Base-by-base conservation (phyloP, 2,113 vertebrate genomes). In the Hemichromis elongatus region DNA sequence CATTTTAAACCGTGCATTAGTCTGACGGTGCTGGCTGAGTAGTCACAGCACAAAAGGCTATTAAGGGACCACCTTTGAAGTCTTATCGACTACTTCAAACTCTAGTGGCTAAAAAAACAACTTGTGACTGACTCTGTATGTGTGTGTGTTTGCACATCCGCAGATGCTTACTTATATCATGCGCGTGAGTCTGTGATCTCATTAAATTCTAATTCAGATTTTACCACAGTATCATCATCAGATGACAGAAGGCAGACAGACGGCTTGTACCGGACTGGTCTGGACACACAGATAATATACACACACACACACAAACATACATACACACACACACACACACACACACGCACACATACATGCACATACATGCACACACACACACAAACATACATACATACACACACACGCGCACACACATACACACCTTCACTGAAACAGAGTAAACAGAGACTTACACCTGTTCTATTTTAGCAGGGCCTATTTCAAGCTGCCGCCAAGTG, bases 381-480 rank as follows among this genome's bases (percentile, higher is more conserved):
- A 63, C 45, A 33, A n/a, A n/a, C n/a, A n/a, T n/a, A n/a, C n/a
- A n/a, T n/a, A n/a, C 42, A 63, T 11, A 42, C 56, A 54, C 40
- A 77, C 21, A 80, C 53, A 63, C 45, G 26, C 42, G n/a, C n/a
- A n/a, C n/a, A n/a, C n/a, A n/a, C n/a, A n/a, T n/a, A 8, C 54
- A 73, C 80, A 88, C 81, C 86, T 92, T 79, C 78, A 35, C 79
- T 68, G 56, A 89, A 77, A 89, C 81, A 90, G 68, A 89, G 70
- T 35, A 50, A 91, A 87, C 86, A 8, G 79, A 86, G 70, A 88
- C 86, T 88, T 87, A 85, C 86, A 90, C 79, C 86, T 91, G 52
- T 79, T 90, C 89, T 95, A 94, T 94, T 95, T 94, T 84, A 79
- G 91, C 33, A 7, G 70, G 28, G 52, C 82, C 93, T 94, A 94